phyloP scores from a whole-genome alignment of 2,797 vertebrate species.

The Lacerta bilineata region DNA sequence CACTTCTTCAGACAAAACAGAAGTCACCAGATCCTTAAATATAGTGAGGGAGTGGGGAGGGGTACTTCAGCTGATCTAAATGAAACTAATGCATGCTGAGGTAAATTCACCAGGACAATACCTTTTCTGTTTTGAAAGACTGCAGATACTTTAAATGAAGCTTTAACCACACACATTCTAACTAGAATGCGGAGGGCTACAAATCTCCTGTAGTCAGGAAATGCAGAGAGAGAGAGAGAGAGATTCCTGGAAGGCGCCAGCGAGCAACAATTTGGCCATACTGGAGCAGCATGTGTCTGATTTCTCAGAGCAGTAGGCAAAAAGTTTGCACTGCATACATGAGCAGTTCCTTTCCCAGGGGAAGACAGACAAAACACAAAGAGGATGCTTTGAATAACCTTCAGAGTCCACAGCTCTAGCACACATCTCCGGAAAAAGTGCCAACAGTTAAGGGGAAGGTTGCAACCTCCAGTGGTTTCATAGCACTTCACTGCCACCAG shows the following conservation, averaged over 20 bases:
- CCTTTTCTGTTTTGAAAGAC: constrained; percentile 45
- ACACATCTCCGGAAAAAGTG: constrained; percentile 56
- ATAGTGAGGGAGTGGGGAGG: too few species aligned
- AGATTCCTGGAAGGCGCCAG: constrained; percentile 60
- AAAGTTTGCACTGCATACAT: constrained; percentile 62
- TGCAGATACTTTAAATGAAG: constrained; percentile 22
- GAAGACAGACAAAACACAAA: constrained; percentile 40
- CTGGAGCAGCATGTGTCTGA: constrained; percentile 66
- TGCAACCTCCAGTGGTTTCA: constrained; percentile 50
- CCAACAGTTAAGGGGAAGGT: constrained; percentile 41
- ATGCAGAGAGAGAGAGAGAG: background rate
- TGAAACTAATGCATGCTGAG: constrained; percentile 55
- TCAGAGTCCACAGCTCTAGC: constrained; percentile 50
- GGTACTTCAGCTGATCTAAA: too few species aligned
- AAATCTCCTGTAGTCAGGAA: constrained; percentile 32
- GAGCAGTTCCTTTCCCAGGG: constrained; percentile 49
- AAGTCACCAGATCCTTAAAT: too few species aligned
- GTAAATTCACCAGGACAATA: too few species aligned
- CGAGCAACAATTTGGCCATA: constrained; percentile 50
- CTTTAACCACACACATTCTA: background rate
- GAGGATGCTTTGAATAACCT: constrained; percentile 61
- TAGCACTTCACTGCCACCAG: constrained; percentile 22
- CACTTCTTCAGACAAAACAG: too few species aligned
- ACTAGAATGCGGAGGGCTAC: background rate
- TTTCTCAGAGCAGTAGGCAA: constrained; percentile 56